Evolutionary conservation across 2,113 vertebrate species (phyloP), one percentile per base, ranked within the genome.

Genomic region (Varanus komodoensis): DNA sequence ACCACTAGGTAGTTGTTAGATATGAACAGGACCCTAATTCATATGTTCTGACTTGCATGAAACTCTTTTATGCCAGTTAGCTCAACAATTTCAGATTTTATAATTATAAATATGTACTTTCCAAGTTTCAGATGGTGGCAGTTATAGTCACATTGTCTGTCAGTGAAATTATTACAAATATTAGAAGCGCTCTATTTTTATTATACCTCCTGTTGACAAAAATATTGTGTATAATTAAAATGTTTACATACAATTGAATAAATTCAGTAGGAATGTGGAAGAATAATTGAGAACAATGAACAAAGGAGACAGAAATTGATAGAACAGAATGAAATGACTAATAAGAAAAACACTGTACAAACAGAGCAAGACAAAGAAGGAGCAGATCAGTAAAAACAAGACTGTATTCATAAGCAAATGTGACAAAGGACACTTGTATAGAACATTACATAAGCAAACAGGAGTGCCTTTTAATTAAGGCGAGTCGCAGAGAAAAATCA

Each of bases 251-350:
- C 77, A 68, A 90, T 86, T 69, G 78, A 44, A 92, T 84, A 89
- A 34, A 81, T 69, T 34, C 17, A 6, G 89, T 61, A 11, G 29
- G 50, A 86, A 90, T 29, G 68, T 91, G 7, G 87, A 90, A 50
- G 52, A 83, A 69, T 87, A 88, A 86, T 92, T 84, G 79, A 79
- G 87, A 94, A 96, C 94, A 94, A 91, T 52, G 87, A 86, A 96
- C 95, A 96, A 96, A 95, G 92, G 96, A 93, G 95, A 95, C 14
- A 8, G 94, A 11, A 1, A 86, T 75, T 89, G 90, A 86, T 27
- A 89, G 94, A 93, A 89, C 92, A 90, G 93, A 89, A 91, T 52
- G 64, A 73, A 52, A 64, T 82, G 87, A 93, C 88, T 82, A 0
- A 82, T 92, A 27, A 23, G 86, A 90, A 57, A 93, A 87, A 57